Conservation (phyloP, 1,140 invertebrate genomes). For the Neomicropteryx cornuta region DNA sequence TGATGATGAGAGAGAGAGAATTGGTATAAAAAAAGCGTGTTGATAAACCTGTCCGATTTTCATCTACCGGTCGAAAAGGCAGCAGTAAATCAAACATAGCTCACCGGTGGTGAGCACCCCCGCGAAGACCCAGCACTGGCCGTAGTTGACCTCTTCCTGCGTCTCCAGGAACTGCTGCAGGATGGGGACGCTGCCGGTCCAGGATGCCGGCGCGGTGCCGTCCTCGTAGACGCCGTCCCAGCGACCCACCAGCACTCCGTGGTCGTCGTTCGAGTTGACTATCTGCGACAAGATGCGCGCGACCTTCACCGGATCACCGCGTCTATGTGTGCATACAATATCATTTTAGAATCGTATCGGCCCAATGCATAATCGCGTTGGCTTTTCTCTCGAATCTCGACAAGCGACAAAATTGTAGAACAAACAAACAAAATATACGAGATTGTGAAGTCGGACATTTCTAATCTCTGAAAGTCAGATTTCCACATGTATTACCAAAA, state of each 20-base stretch:
- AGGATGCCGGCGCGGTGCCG: slow-evolving; percentile 51
- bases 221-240: slow-evolving; percentile 65
- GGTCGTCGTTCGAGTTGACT: slow-evolving; percentile 60
- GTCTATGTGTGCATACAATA: slow-evolving; percentile 24
- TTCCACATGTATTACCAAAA: too few relatives aligned
- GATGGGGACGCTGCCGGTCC: slow-evolving; percentile 55
- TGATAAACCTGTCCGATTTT: too few relatives aligned
- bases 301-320: slow-evolving; percentile 63
- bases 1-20: too few relatives aligned
- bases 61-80: neutral
- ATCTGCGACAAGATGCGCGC: slow-evolving; percentile 59
- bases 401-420: slow-evolving; percentile 18
- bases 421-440: too few relatives aligned
- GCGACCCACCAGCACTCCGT: slow-evolving; percentile 54
- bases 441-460: too few relatives aligned
- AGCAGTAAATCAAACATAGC: slow-evolving; percentile 5
- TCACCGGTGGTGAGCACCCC: slow-evolving; percentile 56
- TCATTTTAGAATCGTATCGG: too few relatives aligned
- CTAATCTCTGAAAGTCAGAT: too few relatives aligned
- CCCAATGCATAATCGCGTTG: too few relatives aligned
- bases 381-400: too few relatives aligned
- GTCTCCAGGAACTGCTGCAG: slow-evolving; percentile 48
- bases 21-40: too few relatives aligned
- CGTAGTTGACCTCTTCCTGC: slow-evolving; percentile 52
- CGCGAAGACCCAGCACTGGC: slow-evolving; percentile 72